A percentile compares a stretch with the other conserved stretches of the same genome.
These are phyloP conservation scores for Pelodiscus sinensis DNA, from an alignment of 2,113 vertebrate species.

Conservation along the genomic window DNA sequence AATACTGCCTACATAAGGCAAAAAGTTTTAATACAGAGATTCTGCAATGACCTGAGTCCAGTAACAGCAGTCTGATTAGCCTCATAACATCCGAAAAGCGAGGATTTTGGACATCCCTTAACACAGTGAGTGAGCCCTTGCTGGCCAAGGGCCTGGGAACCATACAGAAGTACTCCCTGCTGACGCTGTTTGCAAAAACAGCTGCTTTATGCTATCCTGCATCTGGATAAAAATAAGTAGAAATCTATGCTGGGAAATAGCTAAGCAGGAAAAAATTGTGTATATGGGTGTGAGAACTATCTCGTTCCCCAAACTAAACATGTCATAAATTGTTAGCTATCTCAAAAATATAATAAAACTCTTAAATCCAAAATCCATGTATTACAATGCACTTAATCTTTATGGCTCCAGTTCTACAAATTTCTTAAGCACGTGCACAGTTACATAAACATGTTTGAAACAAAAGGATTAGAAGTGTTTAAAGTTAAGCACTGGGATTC, in stretches of 20 bases:
- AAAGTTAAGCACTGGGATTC: conserved; percentile 2
- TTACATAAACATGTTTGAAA: background rate
- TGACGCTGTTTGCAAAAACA: conserved; percentile 45
- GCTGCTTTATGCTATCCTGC: conserved; percentile 38
- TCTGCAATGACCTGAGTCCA: background rate
- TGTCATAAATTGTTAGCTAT: background rate
- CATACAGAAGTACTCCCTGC: conserved; percentile 38
- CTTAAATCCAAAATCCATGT: background rate
- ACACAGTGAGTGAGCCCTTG: background rate
- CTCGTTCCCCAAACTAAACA: background rate
- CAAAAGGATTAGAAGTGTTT: background rate
- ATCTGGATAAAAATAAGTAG: conserved; percentile 27
- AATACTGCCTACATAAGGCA: background rate
- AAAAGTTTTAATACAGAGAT: background rate
- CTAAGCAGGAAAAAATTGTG: background rate
- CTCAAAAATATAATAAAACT: background rate
- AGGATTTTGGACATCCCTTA: background rate
- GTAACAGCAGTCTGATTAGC: background rate
- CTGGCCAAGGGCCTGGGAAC: conserved; percentile 65
- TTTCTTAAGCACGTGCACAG: background rate
- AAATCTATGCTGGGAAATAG: conserved; percentile 36
- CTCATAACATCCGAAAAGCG: background rate
- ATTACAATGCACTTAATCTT: background rate
- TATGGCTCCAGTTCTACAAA: background rate
- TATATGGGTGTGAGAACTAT: background rate